Percentiles rank a stretch among this genome's conserved stretches.
Evolutionary conservation across 2,797 vertebrate genomes (phyloP).

Genomic region (Esox masquinongy): DNA sequence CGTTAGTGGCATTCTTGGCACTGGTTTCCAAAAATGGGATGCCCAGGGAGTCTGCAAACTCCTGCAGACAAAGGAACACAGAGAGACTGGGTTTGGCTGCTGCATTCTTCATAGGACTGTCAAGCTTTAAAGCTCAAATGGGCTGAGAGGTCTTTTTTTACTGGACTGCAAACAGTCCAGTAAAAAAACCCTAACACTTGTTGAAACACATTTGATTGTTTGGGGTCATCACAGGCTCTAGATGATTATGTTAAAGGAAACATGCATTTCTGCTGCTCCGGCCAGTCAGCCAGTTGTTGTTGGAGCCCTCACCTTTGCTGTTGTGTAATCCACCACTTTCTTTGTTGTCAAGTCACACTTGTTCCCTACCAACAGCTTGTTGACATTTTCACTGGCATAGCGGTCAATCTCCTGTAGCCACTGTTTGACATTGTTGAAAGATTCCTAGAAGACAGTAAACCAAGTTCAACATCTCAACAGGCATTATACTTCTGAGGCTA

Average conservation of each 20-base stretch:
- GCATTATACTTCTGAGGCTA: neutral
- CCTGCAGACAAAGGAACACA: conserved; percentile 69
- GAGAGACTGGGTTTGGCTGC: neutral
- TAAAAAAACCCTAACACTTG: no score
- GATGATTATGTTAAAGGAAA: neutral
- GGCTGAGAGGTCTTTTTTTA: neutral
- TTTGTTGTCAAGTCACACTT: conserved; percentile 98
- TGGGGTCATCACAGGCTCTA: neutral
- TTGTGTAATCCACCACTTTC: conserved; percentile 99
- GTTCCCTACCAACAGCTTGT: conserved; percentile 99
- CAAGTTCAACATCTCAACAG: neutral
- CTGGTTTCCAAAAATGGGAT: conserved; percentile 99
- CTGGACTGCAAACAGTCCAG: neutral
- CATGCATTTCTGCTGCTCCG: neutral
- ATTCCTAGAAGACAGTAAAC: conserved; percentile 77
- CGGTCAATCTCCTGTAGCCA: conserved; percentile 99
- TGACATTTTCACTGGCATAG: conserved; percentile 99
- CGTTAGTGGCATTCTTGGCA: conserved; percentile 97
- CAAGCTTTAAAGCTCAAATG: neutral
- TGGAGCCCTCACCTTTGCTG: conserved; percentile 85
- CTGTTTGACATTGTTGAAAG: conserved; percentile 98
- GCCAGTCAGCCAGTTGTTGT: neutral
- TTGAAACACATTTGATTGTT: neutral
- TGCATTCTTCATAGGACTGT: neutral
- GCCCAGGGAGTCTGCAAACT: conserved; percentile 97